phyloP scores from a whole-genome alignment of 2,888 invertebrate genomes.

The Thera obeliscata region DNA sequence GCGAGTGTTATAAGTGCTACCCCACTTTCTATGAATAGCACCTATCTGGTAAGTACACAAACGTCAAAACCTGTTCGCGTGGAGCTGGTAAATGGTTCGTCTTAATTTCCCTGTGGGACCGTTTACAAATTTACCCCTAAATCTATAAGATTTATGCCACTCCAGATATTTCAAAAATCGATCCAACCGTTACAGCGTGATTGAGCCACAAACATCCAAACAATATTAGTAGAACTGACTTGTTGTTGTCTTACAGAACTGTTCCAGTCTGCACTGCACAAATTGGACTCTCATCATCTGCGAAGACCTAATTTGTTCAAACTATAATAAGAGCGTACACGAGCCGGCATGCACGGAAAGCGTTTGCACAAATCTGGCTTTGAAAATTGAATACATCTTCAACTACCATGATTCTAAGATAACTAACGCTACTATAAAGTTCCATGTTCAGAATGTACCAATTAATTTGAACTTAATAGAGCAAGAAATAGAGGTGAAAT shows the following conservation, averaged over 20 bases:
- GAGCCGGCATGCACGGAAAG: slow-evolving; percentile 63
- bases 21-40: slow-evolving; percentile 55
- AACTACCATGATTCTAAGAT: slow-evolving; percentile 65
- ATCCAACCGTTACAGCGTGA: too few species aligned
- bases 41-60: slow-evolving; percentile 57
- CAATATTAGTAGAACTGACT: too few species aligned
- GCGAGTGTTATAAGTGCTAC: slow-evolving; percentile 63
- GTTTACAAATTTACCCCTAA: too few species aligned
- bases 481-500: slow-evolving; percentile 66
- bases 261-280: slow-evolving; percentile 65
- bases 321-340: slow-evolving; percentile 62
- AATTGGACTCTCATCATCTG: slow-evolving; percentile 69
- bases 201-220: too few species aligned
- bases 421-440: slow-evolving; percentile 63
- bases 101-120: too few species aligned
- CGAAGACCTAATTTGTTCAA: slow-evolving; percentile 53
- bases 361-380: slow-evolving; percentile 64
- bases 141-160: too few species aligned
- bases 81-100: too few species aligned
- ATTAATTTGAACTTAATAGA: slow-evolving; percentile 50
- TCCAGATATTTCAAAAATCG: too few species aligned
- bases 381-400: slow-evolving; percentile 66
- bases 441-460: slow-evolving; percentile 57
- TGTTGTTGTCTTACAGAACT: slow-evolving; percentile 63
- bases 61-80: neutral